Base-by-base conservation (phyloP, 1,140 invertebrate genomes). In the Eriosoma lanigerum region DNA sequence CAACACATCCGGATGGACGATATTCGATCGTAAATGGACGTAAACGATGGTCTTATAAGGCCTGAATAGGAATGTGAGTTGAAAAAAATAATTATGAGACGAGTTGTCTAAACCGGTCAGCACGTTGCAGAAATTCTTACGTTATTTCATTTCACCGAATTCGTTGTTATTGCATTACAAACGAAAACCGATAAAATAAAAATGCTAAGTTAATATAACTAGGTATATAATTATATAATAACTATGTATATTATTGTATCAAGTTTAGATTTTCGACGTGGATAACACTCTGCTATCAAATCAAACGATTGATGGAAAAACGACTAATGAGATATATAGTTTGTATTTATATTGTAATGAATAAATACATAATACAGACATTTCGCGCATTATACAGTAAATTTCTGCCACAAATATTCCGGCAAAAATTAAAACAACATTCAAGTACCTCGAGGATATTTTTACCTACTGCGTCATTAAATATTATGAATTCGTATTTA, bases 1-100 rank as follows among this genome's bases (percentile, higher is more conserved):
- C 68, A 72, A 72, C 68, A n/a, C 48, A 50, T 72, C 68, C 68
- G 68, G 48, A 72, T 29, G 68, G 68, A 72, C 68, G 48, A 52
- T 50, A 72, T 72, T 32, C 48, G 17, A 52, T 50, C 48, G 46
- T 52, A 72, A 72, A 72, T 72, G 48, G 48, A 70, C 46, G 38
- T 48, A 26, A 48, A 29, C 46, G 66, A 48, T 13, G 44, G 38
- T 32, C 60, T 46, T 24, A 44, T 48, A 29, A 70, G 46, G 21
- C 8, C 66, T 24, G 46, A 70, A 50, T 21, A 70, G 66, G 66
- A 70, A 70, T 70, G 66, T 50, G 24, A 44, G 66, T 48, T 26
- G 8, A 38, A 38, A 4, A 38, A 38, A 4, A 38, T 38, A 38
- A 4, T 38, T 29, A 50, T 19, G 24, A 46, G 24, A 52, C 19